Base-by-base conservation (phyloP, 1,140 invertebrate genomes). In the Helicorthomorpha holstii region DNA sequence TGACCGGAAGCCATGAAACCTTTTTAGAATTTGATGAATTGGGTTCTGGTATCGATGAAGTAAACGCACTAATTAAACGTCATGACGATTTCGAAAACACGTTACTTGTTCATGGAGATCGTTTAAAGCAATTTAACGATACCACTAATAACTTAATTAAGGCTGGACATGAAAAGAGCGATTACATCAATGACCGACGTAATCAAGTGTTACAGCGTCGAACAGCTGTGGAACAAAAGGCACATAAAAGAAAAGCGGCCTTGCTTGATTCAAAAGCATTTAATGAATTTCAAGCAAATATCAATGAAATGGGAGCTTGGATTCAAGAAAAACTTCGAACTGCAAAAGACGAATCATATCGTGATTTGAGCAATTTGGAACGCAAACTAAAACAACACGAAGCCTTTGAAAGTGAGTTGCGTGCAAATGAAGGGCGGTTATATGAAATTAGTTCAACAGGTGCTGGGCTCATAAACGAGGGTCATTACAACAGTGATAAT, bases 381-480 rank as follows among this genome's bases (percentile, higher is more conserved):
- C 74, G 89, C 1, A 97, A 97, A 66, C 69, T 97, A 1, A 89
- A 97, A 66, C 96, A 96, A 63, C 94, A 98, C 63, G 91, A 97
- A 66, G 94, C 93, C 0, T 97, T 98, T 64, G 91, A 97, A 63
- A 74, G 92, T 21, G 95, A 98, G 64, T 66, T 98, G 3, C 75
- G 85, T 38, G 85, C 89, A 0, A 94, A 94, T 64, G 86, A 91
- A 66, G 86, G 85, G 16, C 84, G 89, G 63, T 67, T 95, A 12
- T 68, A 84, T 38, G 79, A 79, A 43, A 82, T 93, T 2, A 90
- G 89, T 27, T 45, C 19, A 12, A 23, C 19, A 48, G 10, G 81
- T 3, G 74, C 82, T 62, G 74, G 73, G 16, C 60, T 86, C 21
- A 79, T 84, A 53, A 75, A 75, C 0, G 76, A 80, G 56, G 75